These are phyloP conservation scores for Cathartes aura DNA, from an alignment of 2,113 vertebrate species.

Conservation along the genomic window DNA sequence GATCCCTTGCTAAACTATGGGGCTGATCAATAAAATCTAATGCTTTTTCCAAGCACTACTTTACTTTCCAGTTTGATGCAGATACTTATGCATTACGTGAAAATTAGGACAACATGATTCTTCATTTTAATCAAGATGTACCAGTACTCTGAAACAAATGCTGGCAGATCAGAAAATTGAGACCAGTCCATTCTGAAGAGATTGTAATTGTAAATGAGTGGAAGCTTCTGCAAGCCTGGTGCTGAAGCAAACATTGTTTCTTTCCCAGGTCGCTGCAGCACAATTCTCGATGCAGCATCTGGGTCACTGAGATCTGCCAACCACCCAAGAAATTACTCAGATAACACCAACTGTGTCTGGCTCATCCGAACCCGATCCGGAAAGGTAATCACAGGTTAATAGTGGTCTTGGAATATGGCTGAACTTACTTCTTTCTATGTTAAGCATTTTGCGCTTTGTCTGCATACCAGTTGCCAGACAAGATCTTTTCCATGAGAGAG, in stretches of 20 bases:
- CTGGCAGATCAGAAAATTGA: not conserved
- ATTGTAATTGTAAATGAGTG: not conserved
- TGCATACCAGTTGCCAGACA: not conserved
- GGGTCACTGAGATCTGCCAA: conserved; percentile 47
- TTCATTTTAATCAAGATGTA: not conserved
- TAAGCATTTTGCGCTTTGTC: not conserved
- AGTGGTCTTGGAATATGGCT: not conserved
- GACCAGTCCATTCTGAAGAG: not conserved
- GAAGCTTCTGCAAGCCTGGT: not conserved
- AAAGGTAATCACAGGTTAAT: conserved; percentile 6
- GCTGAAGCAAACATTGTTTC: not conserved
- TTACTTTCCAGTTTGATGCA: not conserved
- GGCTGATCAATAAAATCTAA: not conserved
- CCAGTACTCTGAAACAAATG: not conserved
- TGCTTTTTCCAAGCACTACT: not conserved
- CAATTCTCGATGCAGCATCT: conserved; percentile 3
- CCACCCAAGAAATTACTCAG: conserved; percentile 25
- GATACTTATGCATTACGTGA: not conserved
- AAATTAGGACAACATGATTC: not conserved
- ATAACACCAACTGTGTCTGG: conserved; percentile 60
- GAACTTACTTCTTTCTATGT: not conserved
- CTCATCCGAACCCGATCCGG: conserved; percentile 47
- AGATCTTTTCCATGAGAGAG: not conserved
- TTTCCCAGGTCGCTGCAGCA: conserved; percentile 57
- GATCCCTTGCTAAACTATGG: not conserved